Evolutionary conservation across 2,113 vertebrate species (phyloP), one percentile per base, ranked within the genome.

Genomic region (Ranitomeya imitator): DNA sequence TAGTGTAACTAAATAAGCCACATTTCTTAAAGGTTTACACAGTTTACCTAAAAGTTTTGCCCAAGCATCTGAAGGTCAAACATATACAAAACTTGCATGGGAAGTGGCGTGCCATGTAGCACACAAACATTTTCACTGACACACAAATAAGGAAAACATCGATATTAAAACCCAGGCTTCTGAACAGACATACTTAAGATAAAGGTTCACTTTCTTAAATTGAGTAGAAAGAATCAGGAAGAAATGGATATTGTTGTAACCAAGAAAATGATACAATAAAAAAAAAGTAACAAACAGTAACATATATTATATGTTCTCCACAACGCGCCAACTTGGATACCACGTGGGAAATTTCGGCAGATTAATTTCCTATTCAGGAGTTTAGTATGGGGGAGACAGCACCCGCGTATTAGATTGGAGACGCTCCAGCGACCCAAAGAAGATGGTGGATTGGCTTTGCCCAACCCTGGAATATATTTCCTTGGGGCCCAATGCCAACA

Each of bases 131-230:
- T 21, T 21, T 10, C 7, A 45, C 12, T 52, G 45, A 51, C 15
- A 52, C 8, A 31, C n/a, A 52, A 76, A 37, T 69, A 76, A 19
- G 16, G n/a, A 76, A 18, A 21, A 52, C 73, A 76, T 1, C 0
- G 73, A 52, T 45, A 74, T 10, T 52, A 52, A 52, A 57, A 57
- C 55, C 55, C 55, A 13, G 55, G 55, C 55, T 57, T 57, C 55
- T 57, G 55, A 57, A 57, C 55, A 57, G 55, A 57, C 55, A 13
- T 57, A 57, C 8, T 52, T 52, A 76, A 14, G 3, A 52, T 52
- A 51, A 52, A 12, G 19, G 73, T 59, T 81, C 31, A 61, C 59
- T 81, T 81, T 15, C 79, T 37, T 81, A 61, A 31, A 57, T 81
- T 81, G 59, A 61, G 79, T 61, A 31, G 1, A 12, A 60, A 45